Evolutionary conservation across 2,888 invertebrate genomes (phyloP).

Genomic region (Argyra leucocephala): DNA sequence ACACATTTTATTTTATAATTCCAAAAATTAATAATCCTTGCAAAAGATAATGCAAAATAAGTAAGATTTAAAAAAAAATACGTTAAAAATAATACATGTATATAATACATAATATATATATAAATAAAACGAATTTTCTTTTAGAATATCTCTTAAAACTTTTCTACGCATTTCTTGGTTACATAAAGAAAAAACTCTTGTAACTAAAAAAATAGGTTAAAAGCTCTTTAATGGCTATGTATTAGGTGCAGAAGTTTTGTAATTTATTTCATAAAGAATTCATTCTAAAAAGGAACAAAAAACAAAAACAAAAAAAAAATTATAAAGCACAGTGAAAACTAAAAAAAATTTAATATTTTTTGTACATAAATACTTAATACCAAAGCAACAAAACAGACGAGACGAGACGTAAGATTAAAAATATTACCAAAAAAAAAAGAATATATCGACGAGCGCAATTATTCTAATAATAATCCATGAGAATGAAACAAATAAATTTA

Average conservation of each 20-base stretch:
- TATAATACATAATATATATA: no score
- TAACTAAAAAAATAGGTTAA: neutral
- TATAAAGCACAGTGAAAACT: neutral
- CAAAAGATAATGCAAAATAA: neutral
- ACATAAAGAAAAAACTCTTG: neutral
- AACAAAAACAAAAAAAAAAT: neutral
- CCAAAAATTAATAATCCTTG: no score
- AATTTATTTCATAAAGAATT: neutral
- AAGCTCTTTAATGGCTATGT: neutral
- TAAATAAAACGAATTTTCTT: no score
- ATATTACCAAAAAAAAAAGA: no score
- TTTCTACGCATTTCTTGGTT: neutral
- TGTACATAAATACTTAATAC: no score
- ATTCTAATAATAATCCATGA: no score
- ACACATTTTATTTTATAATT: no score
- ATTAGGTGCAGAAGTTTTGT: neutral
- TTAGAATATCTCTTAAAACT: neutral
- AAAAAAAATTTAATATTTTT: no score
- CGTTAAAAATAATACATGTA: neutral
- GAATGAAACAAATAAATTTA: no score
- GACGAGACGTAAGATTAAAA: no score
- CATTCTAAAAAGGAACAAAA: neutral
- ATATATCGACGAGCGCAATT: no score
- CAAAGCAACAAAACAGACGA: no score
- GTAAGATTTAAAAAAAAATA: neutral